phyloP scores from a whole-genome alignment of 1,140 invertebrate genomes.

The Drosophila nigromelanica region DNA sequence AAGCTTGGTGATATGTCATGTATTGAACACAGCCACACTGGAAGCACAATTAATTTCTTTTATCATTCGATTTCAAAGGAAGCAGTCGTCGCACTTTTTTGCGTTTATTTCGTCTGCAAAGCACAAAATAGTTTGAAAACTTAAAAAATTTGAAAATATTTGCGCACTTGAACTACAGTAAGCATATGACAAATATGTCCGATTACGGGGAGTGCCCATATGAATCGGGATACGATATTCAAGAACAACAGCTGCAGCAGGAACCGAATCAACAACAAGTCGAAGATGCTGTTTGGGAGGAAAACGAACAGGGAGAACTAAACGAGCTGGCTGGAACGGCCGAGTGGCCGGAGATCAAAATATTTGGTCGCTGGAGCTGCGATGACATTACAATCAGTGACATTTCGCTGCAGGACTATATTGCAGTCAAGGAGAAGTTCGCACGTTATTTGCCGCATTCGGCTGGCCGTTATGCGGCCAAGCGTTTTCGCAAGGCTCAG shows the following conservation, averaged over 20 bases:
- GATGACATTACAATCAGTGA: constrained; percentile 98
- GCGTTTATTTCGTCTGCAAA: background rate
- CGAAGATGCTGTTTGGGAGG: constrained; percentile 40
- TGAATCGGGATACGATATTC: constrained; percentile 28
- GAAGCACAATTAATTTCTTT: constrained; percentile 1
- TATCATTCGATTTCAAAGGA: constrained; percentile 1
- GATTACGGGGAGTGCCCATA: constrained; percentile 6
- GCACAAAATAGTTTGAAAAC: background rate
- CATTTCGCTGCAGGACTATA: constrained; percentile 98
- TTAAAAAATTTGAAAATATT: background rate
- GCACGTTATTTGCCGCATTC: constrained; percentile 99
- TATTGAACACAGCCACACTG: constrained; percentile 1
- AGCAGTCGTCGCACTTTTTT: constrained; percentile 6
- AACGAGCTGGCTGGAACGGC: constrained; percentile 66
- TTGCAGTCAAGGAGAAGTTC: constrained; percentile 98
- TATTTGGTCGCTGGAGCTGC: constrained; percentile 99
- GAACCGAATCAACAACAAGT: background rate
- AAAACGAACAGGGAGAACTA: constrained; percentile 13
- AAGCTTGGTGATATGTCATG: background rate
- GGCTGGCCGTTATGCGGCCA: constrained; percentile 97
- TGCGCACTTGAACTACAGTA: background rate
- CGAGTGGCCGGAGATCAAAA: constrained; percentile 96
- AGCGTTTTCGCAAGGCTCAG: constrained; percentile 98
- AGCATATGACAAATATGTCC: constrained; percentile 7
- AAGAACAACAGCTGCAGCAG: constrained; percentile 7